Evolutionary conservation across 2,113 vertebrate species (phyloP), one percentile per base, ranked within the genome.

Genomic region (Pluvialis apricaria): DNA sequence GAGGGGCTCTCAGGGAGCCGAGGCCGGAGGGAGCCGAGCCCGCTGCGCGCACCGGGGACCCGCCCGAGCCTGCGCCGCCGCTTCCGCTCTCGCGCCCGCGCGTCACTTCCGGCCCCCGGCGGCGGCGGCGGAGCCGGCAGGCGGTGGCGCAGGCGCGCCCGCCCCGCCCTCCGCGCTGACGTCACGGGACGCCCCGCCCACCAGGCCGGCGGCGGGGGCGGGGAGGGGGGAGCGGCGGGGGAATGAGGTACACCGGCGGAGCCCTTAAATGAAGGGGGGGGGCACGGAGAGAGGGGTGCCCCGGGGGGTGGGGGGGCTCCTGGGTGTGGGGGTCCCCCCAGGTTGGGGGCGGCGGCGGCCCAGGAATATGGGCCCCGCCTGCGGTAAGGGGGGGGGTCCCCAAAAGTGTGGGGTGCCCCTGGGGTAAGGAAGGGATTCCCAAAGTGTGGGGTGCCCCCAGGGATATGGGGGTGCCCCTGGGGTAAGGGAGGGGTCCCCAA

Each of bases 31-130:
- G 88, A 96, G 91, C 97, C 87, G 82, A 96, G 91, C 91, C 76
- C 91, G 92, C 80, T 96, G 97, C 87, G 96, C 96, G 97, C 95
- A 95, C 97, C 94, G 94, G 96, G 95, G 95, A 92, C 94, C 96
- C 96, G 95, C 96, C 97, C 96, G 96, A 97, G 94, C 96, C 91
- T 96, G 95, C 95, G 77, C 95, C 86, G 90, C 93, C 94, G 83
- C 92, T 92, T 44, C n/a, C n/a, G n/a, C n/a, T n/a, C n/a, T n/a
- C n/a, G n/a, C n/a, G n/a, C n/a, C n/a, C n/a, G n/a, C n/a, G n/a
- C n/a, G n/a, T n/a, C n/a, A n/a, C n/a, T n/a, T n/a, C n/a, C n/a
- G n/a, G n/a, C n/a, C n/a, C n/a, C n/a, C n/a, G n/a, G n/a, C n/a
- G n/a, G n/a, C n/a, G n/a, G n/a, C n/a, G n/a, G n/a, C n/a, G n/a